Conservation (phyloP, 2,113 vertebrate species). For the Craseonycteris thonglongyai region DNA sequence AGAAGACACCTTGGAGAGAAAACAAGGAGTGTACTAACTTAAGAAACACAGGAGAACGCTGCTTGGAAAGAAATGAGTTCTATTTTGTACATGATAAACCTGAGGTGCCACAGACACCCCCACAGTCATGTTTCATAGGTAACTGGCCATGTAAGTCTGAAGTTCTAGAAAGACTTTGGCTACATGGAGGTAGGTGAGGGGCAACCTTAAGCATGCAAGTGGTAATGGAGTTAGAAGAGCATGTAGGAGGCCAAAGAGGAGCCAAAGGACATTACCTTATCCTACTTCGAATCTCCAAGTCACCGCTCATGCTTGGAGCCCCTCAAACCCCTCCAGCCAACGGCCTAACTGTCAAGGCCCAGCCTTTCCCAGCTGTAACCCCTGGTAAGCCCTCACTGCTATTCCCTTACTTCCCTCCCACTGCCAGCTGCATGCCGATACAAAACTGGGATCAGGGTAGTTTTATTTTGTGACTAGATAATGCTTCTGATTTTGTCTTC, state of each 20-base stretch:
- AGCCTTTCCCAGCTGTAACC: neutral
- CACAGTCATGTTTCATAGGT: neutral
- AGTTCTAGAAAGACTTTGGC: neutral
- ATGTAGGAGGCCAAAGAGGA: neutral
- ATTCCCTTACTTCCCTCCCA: neutral
- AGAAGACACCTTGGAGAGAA: neutral
- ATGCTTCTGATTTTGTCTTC: neutral
- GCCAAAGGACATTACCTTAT: neutral
- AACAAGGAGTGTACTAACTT: neutral
- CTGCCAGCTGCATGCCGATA: neutral
- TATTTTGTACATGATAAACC: neutral
- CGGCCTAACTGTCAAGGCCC: neutral
- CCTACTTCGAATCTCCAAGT: neutral
- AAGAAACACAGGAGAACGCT: neutral
- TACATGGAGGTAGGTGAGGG: neutral
- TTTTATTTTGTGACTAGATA: neutral
- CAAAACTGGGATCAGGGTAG: neutral
- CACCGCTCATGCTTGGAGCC: neutral
- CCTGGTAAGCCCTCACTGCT: neutral
- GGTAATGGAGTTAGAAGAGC: neutral
- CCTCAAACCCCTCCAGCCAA: neutral
- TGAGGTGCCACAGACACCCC: neutral
- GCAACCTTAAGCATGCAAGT: neutral
- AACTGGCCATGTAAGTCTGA: neutral
- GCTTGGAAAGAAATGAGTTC: neutral